These are phyloP conservation scores for Stegastes partitus DNA, from an alignment of 2,113 vertebrate genomes.

Conservation along the genomic window DNA sequence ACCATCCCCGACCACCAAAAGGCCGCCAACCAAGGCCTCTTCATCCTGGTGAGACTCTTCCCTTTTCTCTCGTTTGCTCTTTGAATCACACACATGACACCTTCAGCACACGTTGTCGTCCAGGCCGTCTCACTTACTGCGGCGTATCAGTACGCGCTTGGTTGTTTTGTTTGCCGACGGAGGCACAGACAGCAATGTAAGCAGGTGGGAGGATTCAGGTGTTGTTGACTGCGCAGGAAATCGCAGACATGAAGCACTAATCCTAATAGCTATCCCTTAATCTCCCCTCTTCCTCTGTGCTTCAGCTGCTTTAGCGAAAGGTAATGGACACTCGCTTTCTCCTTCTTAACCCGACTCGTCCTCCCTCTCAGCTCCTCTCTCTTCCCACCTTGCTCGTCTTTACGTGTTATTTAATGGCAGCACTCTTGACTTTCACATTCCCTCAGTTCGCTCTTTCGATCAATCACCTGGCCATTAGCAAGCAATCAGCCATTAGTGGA, in stretches of 20 bases:
- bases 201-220: conserved; percentile 81
- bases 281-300: conserved; percentile 59
- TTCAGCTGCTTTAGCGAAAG: conserved; percentile 61
- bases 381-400: conserved; percentile 40
- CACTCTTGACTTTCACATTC: conserved; percentile 53
- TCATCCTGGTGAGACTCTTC: conserved; percentile 92
- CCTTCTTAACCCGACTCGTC: conserved; percentile 37
- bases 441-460: conserved; percentile 40
- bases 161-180: conserved; percentile 55
- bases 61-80: not conserved
- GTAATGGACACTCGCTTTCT: conserved; percentile 72
- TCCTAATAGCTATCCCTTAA: conserved; percentile 79
- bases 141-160: conserved; percentile 24
- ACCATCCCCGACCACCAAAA: conserved; percentile 96
- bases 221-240: conserved; percentile 83
- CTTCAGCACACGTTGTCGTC: conserved; percentile 18
- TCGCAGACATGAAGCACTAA: conserved; percentile 76
- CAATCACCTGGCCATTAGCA: conserved; percentile 58
- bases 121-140: conserved; percentile 6
- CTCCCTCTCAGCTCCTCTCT: conserved; percentile 16
- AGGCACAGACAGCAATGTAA: conserved; percentile 73
- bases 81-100: not conserved
- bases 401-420: conserved; percentile 61
- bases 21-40: conserved; percentile 93
- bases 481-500: conserved; percentile 53